These are phyloP conservation scores for Paraescarpia echinospica DNA, from an alignment of 1,140 invertebrate genomes.

Conservation along the genomic window DNA sequence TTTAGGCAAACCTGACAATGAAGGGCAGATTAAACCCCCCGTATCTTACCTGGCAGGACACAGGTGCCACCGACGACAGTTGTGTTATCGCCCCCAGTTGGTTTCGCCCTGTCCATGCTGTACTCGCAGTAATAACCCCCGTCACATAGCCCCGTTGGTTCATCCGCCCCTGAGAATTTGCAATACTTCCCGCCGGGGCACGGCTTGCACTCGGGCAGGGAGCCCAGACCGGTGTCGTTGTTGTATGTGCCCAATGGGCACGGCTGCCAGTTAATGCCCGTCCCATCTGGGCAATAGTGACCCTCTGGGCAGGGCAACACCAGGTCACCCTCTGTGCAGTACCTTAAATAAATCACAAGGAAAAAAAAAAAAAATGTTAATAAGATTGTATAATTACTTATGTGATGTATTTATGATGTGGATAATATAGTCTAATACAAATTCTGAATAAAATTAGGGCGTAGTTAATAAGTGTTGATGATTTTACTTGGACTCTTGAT, in stretches of 20 bases:
- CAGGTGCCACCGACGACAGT: slow-evolving; percentile 36
- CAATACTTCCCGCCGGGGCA: slow-evolving; percentile 51
- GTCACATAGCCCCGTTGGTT: slow-evolving; percentile 44
- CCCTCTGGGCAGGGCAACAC: slow-evolving; percentile 45
- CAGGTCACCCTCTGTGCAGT: slow-evolving; percentile 45
- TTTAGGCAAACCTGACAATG: not conserved
- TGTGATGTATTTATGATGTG: too few species aligned
- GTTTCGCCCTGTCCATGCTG: slow-evolving; percentile 45
- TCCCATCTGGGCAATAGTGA: slow-evolving; percentile 23
- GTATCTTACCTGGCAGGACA: slow-evolving; percentile 33
- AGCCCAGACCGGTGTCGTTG: slow-evolving; percentile 47
- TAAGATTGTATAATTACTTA: slow-evolving; percentile 7
- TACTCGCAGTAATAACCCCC: slow-evolving; percentile 52
- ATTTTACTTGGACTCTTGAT: not conserved
- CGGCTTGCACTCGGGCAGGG: slow-evolving; percentile 39
- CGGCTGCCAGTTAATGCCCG: slow-evolving; percentile 31
- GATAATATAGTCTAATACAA: not conserved
- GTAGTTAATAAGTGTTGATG: not conserved
- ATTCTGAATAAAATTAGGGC: not conserved
- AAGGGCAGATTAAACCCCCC: not conserved
- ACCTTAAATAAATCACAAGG: slow-evolving; percentile 38
- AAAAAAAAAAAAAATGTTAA: slow-evolving; percentile 7
- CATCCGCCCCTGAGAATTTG: slow-evolving; percentile 38
- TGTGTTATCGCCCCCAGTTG: slow-evolving; percentile 38
- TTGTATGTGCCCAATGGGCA: slow-evolving; percentile 46